Base-by-base conservation (phyloP, 1,140 invertebrate species). In the Caenorhabditis remanei region DNA sequence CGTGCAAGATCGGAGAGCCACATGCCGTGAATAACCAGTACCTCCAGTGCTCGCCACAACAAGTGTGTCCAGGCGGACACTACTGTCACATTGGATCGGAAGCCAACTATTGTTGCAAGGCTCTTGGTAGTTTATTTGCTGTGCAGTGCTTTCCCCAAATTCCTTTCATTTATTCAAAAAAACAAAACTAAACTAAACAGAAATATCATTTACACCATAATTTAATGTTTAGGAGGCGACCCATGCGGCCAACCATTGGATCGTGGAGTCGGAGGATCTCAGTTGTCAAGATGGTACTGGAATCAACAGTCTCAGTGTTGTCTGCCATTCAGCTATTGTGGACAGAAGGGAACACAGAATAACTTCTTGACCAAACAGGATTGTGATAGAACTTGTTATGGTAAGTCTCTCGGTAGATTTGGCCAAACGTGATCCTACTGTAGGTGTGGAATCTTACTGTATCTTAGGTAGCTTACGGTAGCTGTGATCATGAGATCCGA, bases 261-360 rank as follows among this genome's bases (percentile, higher is more conserved):
- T 40, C 48, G 85, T 6, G 91, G 91, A n/a, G 40, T 63, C 40
- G 91, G 91, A n/a, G 85, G 85, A 56, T 87, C 90, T 7, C 86
- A 90, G 65, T 83, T 92, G 13, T 55, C 84, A 1, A 67, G 91
- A 19, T 92, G 91, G 92, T 92, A 90, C 87, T 92, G 91, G 91
- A 88, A 92, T 83, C 55, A 83, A 56, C 56, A 61, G 9, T 46
- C 58, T 5, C 89, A 91, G 87, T 87, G 90, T 19, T 87, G 86
- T 50, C 46, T 79, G 71, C 86, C 86, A 65, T 87, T 87, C 85
- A 90, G 71, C 16, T 92, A 92, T 61, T 89, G 89, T 56, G 91
- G 91, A 14, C 90, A 88, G 48, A 92, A 92, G 58, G 91, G 91
- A 58, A 93, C 89, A n/a, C 91, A 92, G 58, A 92, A 92, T 85